Evolutionary conservation across 2,888 invertebrate species (phyloP).

Genomic region (Phragmatobia fuliginosa): DNA sequence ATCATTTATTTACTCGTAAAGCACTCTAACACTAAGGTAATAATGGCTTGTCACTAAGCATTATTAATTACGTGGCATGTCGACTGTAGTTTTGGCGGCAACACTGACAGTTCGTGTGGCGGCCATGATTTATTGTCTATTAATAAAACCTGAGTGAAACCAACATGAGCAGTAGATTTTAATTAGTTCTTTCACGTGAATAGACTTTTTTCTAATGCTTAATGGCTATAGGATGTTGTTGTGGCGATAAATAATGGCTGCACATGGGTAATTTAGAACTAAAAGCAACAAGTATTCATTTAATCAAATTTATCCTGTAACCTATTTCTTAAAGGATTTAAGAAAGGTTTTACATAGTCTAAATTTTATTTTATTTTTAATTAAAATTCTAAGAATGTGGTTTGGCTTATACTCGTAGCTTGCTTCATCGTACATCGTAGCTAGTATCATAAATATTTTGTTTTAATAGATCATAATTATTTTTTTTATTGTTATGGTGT

Average conservation of each 20-base stretch:
- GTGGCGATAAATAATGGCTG: background rate
- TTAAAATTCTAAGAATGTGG: too few relatives aligned
- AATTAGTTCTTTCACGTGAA: background rate
- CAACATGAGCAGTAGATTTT: background rate
- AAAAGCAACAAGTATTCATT: background rate
- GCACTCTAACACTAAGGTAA: slow-evolving; percentile 9
- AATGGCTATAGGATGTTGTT: background rate
- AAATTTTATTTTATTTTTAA: background rate
- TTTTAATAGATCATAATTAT: too few relatives aligned
- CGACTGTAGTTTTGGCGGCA: slow-evolving; percentile 51
- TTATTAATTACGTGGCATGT: slow-evolving; percentile 59
- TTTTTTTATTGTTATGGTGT: too few relatives aligned
- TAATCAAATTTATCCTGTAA: background rate
- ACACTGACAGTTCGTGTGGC: slow-evolving; percentile 50
- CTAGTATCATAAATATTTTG: too few relatives aligned
- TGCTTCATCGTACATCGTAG: too few relatives aligned
- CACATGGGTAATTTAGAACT: background rate
- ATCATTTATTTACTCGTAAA: too few relatives aligned
- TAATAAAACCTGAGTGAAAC: slow-evolving; percentile 22
- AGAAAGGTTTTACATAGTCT: background rate
- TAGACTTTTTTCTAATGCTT: background rate
- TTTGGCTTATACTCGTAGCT: too few relatives aligned
- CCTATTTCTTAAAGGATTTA: background rate
- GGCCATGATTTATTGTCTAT: slow-evolving; percentile 57
- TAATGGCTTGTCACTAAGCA: slow-evolving; percentile 44